Conservation (phyloP, 1,140 invertebrate genomes). For the Cheumatopsyche charites region DNA sequence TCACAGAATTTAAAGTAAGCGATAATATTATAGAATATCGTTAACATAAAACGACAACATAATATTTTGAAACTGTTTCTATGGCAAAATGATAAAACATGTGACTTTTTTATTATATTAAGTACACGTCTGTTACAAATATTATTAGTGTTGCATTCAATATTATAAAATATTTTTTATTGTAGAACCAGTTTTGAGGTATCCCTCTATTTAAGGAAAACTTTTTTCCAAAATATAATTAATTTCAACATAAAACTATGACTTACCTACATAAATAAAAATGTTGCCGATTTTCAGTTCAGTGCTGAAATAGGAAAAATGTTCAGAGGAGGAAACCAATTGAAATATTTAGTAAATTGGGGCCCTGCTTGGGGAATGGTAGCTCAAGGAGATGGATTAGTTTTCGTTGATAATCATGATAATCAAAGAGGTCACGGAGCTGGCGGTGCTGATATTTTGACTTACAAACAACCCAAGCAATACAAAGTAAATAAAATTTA, state of each 20-base stretch:
- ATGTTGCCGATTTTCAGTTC: conserved; percentile 34
- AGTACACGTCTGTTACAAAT: too few relatives aligned
- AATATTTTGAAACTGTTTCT: too few relatives aligned
- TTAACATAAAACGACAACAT: not conserved
- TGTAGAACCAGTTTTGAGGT: too few relatives aligned
- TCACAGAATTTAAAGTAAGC: conserved; percentile 74
- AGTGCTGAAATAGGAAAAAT: conserved; percentile 50
- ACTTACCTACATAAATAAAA: too few relatives aligned
- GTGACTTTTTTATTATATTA: too few relatives aligned
- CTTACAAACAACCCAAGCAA: conserved; percentile 64
- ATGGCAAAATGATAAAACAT: too few relatives aligned
- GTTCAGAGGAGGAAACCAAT: conserved; percentile 54
- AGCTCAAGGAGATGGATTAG: conserved; percentile 61
- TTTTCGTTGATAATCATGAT: conserved; percentile 71
- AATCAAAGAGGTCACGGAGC: conserved; percentile 66
- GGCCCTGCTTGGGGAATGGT: conserved; percentile 66
- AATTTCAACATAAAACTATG: too few relatives aligned
- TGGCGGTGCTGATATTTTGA: conserved; percentile 61
- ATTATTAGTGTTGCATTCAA: too few relatives aligned
- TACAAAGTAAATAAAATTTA: conserved; percentile 61
- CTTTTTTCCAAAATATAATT: too few relatives aligned
- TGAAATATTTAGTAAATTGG: conserved; percentile 62
- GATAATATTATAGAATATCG: too few relatives aligned
- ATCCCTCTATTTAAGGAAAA: too few relatives aligned
- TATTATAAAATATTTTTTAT: too few relatives aligned